Conservation (phyloP, 2,113 vertebrate species). For the Struthidea cinerea region DNA sequence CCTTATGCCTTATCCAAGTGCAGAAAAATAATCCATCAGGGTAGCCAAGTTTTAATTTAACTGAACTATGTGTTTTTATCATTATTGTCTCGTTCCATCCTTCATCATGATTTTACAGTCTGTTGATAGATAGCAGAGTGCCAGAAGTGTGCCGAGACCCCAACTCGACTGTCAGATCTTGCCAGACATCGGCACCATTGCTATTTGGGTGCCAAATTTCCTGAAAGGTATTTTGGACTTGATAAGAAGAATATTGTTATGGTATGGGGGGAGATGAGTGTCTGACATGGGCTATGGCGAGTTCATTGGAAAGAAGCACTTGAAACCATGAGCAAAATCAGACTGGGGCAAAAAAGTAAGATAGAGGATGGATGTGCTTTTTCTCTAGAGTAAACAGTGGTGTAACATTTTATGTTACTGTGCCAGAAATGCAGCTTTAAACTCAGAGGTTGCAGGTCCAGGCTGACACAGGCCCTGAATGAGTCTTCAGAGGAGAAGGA, state of each 20-base stretch:
- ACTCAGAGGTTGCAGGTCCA: not conserved
- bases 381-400: not conserved
- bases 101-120: not conserved
- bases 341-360: conserved; percentile 5
- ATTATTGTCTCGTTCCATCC: not conserved
- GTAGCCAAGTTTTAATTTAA: not conserved
- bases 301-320: not conserved
- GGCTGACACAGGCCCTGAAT: not conserved
- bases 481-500: conserved; percentile 6
- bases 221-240: conserved; percentile 64
- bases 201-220: conserved; percentile 27
- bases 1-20: not conserved
- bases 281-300: conserved; percentile 11
- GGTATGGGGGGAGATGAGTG: conserved; percentile 14
- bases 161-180: not conserved
- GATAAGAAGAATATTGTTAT: conserved; percentile 9
- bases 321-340: conserved; percentile 30
- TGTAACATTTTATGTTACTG: not conserved
- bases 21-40: not conserved
- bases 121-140: not conserved
- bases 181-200: not conserved
- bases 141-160: not conserved
- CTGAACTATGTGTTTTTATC: not conserved
- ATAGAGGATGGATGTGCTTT: not conserved
- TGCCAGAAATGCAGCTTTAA: conserved; percentile 49